Percentiles rank a stretch among this genome's conserved stretches.
Evolutionary conservation across 2,888 invertebrate genomes (phyloP).

Genomic region (Dexiosoma caninum): DNA sequence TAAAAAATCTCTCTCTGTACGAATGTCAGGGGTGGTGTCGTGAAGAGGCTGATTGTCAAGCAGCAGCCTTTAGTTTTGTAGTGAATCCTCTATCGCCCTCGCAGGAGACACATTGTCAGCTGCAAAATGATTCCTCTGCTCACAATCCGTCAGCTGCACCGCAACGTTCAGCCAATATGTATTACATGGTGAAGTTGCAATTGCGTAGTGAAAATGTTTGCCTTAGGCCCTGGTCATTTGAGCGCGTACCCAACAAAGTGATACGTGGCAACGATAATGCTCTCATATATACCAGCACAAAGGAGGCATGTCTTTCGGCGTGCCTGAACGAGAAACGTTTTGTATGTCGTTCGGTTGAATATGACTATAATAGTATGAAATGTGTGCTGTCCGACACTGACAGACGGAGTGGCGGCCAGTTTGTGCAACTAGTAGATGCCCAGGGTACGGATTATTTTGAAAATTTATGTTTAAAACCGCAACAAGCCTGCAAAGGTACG

Average conservation of each 20-base stretch:
- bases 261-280: constrained; percentile 94
- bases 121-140: constrained; percentile 95
- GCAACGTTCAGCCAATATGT: constrained; percentile 91
- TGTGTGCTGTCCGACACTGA: constrained; percentile 95
- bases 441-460: constrained; percentile 89
- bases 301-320: constrained; percentile 94
- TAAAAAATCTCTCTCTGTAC: constrained; percentile 92
- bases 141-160: constrained; percentile 92
- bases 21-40: constrained; percentile 97
- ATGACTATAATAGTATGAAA: constrained; percentile 94
- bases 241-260: constrained; percentile 94
- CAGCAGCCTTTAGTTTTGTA: constrained; percentile 95
- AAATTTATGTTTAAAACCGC: constrained; percentile 92
- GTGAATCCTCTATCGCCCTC: constrained; percentile 93
- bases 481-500: constrained; percentile 91
- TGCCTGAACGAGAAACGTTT: constrained; percentile 96
- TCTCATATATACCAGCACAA: constrained; percentile 94
- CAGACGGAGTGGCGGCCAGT: constrained; percentile 90
- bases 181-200: constrained; percentile 94
- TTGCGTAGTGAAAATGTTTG: constrained; percentile 94
- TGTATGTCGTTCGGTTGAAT: constrained; percentile 93
- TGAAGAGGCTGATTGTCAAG: constrained; percentile 93
- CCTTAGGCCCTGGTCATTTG: constrained; percentile 94
- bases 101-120: constrained; percentile 92
- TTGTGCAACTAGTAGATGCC: constrained; percentile 93